phyloP scores from a whole-genome alignment of 2,888 invertebrate genomes.

The Neocrepidodera transversa region DNA sequence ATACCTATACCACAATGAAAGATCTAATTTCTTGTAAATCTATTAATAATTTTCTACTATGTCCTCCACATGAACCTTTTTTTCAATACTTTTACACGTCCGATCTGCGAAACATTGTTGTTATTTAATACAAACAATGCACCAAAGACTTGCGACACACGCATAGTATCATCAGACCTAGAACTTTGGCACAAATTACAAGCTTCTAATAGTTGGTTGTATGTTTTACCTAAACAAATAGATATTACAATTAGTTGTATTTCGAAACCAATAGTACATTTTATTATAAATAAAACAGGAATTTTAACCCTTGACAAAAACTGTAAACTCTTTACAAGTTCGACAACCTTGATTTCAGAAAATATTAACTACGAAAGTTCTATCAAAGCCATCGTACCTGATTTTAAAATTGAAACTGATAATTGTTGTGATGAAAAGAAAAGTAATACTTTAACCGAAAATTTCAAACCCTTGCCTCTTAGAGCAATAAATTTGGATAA shows the following conservation, averaged over 20 bases:
- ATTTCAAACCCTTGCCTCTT: conserved; percentile 2
- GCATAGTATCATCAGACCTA: neutral
- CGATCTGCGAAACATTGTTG: conserved; percentile 16
- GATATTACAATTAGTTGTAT: conserved; percentile 1
- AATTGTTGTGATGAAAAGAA: conserved; percentile 7
- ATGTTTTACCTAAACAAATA: neutral
- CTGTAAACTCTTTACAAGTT: conserved; percentile 5
- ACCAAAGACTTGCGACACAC: neutral
- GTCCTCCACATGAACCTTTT: conserved; percentile 5
- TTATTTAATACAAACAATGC: neutral
- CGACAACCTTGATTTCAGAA: neutral
- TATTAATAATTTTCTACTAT: neutral
- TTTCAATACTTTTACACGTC: neutral
- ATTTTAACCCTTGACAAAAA: neutral
- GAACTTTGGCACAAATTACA: conserved; percentile 17
- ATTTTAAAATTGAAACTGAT: conserved; percentile 3
- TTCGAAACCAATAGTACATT: neutral
- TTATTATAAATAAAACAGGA: conserved; percentile 3
- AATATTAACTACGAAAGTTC: neutral
- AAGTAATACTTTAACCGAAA: neutral
- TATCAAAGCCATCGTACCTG: neutral
- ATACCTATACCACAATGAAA: neutral
- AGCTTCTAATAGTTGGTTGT: conserved; percentile 8
- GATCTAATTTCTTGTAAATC: neutral
- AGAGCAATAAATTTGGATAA: conserved; percentile 11